A percentile compares a stretch with the other conserved stretches of the same genome.
Evolutionary conservation across 37 sponge, comb jelly and placozoan genomes (phyloP).

Genomic region (Amphimedon queenslandica): DNA sequence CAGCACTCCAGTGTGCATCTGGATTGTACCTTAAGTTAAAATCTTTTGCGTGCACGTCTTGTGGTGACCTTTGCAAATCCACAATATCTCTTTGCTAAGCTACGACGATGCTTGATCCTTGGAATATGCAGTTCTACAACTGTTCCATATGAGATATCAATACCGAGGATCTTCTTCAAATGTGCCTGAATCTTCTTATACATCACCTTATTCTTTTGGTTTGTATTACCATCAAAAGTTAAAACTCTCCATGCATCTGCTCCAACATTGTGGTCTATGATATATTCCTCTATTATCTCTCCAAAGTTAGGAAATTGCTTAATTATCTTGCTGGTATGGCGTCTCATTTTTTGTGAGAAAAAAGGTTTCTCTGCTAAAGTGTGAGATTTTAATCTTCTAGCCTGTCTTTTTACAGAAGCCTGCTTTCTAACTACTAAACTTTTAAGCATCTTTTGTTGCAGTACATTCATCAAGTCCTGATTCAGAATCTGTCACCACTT

Average conservation of each 20-base stretch:
- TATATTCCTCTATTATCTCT: conserved; percentile 16
- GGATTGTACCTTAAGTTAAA: conserved; percentile 30
- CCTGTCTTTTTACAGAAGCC: no score
- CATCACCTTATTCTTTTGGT: conserved; percentile 31
- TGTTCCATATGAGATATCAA: conserved; percentile 33
- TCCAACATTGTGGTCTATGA: neutral
- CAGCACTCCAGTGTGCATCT: conserved; percentile 35
- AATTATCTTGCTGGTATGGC: no score
- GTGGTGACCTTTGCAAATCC: conserved; percentile 36
- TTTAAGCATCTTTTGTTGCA: no score
- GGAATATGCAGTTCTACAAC: conserved; percentile 36
- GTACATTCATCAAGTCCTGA: no score
- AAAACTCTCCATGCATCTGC: conserved; percentile 43
- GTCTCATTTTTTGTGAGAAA: no score
- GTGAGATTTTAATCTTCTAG: no score
- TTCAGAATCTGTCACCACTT: no score
- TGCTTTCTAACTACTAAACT: no score
- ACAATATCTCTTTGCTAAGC: conserved; percentile 17
- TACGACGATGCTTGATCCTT: conserved; percentile 24
- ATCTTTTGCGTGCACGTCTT: conserved; percentile 25
- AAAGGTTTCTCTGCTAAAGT: no score
- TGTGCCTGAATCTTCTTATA: conserved; percentile 28
- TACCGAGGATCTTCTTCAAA: neutral
- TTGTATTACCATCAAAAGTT: conserved; percentile 47
- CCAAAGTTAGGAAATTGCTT: conserved; percentile 37